Base-by-base conservation (phyloP, 2,113 vertebrate species). In the Hemicordylus capensis region DNA sequence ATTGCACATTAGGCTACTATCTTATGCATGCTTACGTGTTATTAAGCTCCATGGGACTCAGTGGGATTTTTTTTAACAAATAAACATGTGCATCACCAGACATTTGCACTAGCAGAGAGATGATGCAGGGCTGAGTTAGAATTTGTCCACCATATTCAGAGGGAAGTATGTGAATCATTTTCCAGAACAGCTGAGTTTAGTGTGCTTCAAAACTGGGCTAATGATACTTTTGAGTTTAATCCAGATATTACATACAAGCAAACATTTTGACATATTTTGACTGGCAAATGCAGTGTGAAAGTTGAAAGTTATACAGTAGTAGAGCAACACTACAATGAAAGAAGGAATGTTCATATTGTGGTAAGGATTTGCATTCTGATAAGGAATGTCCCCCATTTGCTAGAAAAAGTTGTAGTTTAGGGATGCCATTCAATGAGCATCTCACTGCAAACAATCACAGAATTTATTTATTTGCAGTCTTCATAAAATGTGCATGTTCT, bases 241-340 rank as follows among this genome's bases (percentile, higher is more conserved):
- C 74, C 11, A 85, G 42, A 87, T 81, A 76, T 46, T 64, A 87
- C 69, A 90, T 70, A 90, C 87, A 79, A 87, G 84, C 58, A 69
- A 70, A n/a, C 74, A 58, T 66, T 90, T 88, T 88, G 82, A 85
- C 81, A 87, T 79, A 89, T n/a, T n/a, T 54, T 74, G 39, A 59
- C 88, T 89, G 81, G 86, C 86, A 94, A 92, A 80, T 17, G 10
- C 24, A 63, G 64, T 72, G 75, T 64, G 81, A 88, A 92, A 91
- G 85, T 81, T 87, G 93, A 87, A 90, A 88, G 93, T 94, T 93
- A 89, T 90, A 83, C 34, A 51, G 44, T 51, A 28, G 15, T 61
- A 66, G 59, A 84, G 84, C 86, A 89, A 46, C 66, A 74, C 67
- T 3, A 87, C 85, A 86, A 90, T 89, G 90, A 90, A 88, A 89